A percentile compares a stretch with the other conserved stretches of the same genome.
Conservation (phyloP, 2,888 invertebrate species). For the Orthosia incerta region DNA sequence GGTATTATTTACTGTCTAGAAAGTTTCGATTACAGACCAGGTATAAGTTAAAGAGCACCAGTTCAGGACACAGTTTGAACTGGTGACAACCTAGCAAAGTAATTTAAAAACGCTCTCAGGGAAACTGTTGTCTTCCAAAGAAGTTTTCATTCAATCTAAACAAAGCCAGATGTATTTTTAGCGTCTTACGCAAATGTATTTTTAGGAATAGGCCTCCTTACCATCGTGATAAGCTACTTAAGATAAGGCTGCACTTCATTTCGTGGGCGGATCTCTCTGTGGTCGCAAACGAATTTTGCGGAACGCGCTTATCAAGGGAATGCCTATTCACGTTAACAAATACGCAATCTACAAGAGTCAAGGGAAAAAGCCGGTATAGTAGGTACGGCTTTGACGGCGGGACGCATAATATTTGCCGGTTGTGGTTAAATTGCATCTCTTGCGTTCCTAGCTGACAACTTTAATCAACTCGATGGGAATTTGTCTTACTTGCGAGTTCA, state of each 20-base stretch:
- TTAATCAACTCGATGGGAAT: slow-evolving; percentile 89
- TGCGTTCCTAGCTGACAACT: slow-evolving; percentile 82
- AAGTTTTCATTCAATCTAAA: slow-evolving; percentile 12
- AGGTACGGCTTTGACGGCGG: slow-evolving; percentile 52
- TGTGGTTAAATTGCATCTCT: slow-evolving; percentile 83
- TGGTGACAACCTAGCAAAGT: slow-evolving; percentile 3
- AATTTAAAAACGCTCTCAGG: background rate
- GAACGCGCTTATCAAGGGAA: slow-evolving; percentile 53
- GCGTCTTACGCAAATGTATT: slow-evolving; percentile 24
- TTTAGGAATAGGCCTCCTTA: slow-evolving; percentile 33
- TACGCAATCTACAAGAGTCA: slow-evolving; percentile 61
- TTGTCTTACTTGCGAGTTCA: slow-evolving; percentile 86
- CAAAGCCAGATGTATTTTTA: slow-evolving; percentile 18
- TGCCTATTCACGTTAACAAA: slow-evolving; percentile 62
- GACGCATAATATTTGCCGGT: slow-evolving; percentile 68
- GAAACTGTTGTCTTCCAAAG: background rate
- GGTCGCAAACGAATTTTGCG: slow-evolving; percentile 50
- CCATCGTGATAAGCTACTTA: slow-evolving; percentile 52
- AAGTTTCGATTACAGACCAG: slow-evolving; percentile 51
- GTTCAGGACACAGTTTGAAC: background rate
- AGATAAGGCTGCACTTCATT: slow-evolving; percentile 56
- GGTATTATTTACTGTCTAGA: slow-evolving; percentile 67
- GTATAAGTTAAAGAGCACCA: slow-evolving; percentile 13
- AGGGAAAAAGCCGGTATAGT: slow-evolving; percentile 56
- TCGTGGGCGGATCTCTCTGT: slow-evolving; percentile 44